These are phyloP conservation scores for Lithophane leautieri DNA, from an alignment of 2,888 invertebrate species.

Conservation along the genomic window DNA sequence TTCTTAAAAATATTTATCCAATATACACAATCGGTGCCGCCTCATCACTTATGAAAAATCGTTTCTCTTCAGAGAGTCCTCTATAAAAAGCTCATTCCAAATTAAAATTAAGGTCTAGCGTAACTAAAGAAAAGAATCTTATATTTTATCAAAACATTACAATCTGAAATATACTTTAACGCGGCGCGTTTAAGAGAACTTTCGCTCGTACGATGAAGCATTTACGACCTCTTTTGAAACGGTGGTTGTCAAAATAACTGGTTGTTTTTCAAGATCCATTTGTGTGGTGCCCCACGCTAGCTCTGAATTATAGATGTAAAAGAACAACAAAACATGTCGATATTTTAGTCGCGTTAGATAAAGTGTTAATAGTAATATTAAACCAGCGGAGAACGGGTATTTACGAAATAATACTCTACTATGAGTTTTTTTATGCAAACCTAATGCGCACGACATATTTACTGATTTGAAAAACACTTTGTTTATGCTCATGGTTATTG, in stretches of 20 bases:
- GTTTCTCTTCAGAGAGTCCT: slow-evolving; percentile 85
- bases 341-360: slow-evolving; percentile 83
- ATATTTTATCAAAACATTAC: slow-evolving; percentile 70
- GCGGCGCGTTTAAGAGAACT: slow-evolving; percentile 59
- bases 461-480: neutral
- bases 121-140: slow-evolving; percentile 81
- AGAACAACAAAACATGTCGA: slow-evolving; percentile 85
- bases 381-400: slow-evolving; percentile 62
- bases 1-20: slow-evolving; percentile 89
- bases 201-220: slow-evolving; percentile 65
- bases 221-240: slow-evolving; percentile 79
- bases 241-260: slow-evolving; percentile 86
- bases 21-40: slow-evolving; percentile 89
- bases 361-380: slow-evolving; percentile 81
- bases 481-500: slow-evolving; percentile 9
- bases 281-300: slow-evolving; percentile 82
- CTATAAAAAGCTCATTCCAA: slow-evolving; percentile 90
- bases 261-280: slow-evolving; percentile 89
- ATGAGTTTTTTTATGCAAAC: neutral
- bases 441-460: neutral
- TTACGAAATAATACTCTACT: slow-evolving; percentile 40
- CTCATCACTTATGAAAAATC: slow-evolving; percentile 90
- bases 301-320: slow-evolving; percentile 85
- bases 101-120: slow-evolving; percentile 90
- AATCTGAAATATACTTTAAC: slow-evolving; percentile 72